These are phyloP conservation scores for Pteromalus puparum DNA, from an alignment of 1,140 invertebrate genomes.

Conservation along the genomic window DNA sequence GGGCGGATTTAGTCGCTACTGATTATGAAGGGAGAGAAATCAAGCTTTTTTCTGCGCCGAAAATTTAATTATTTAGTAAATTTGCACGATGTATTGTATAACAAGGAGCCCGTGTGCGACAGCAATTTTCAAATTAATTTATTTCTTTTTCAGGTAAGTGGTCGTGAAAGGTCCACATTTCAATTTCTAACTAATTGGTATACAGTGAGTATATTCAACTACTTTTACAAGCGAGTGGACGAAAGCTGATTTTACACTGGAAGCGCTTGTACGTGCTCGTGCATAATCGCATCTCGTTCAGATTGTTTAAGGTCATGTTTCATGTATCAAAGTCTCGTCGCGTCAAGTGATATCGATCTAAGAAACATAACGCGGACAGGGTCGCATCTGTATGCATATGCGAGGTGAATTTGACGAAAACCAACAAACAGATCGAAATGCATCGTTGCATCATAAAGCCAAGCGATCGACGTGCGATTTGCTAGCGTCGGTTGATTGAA, in stretches of 20 bases:
- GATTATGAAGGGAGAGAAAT: neutral
- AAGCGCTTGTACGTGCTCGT: neutral
- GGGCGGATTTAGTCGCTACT: neutral
- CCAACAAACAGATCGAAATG: neutral
- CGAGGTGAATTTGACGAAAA: neutral
- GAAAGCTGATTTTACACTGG: neutral
- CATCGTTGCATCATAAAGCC: neutral
- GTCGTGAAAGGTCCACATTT: no score
- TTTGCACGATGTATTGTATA: no score
- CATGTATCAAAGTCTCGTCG: neutral
- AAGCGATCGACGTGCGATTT: no score
- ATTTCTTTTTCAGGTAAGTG: conserved; percentile 6
- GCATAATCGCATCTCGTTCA: neutral
- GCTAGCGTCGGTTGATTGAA: no score
- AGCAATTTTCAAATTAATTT: neutral
- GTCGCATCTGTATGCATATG: no score
- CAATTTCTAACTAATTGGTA: neutral
- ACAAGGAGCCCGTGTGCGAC: no score
- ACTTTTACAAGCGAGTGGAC: neutral
- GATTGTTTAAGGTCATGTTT: neutral
- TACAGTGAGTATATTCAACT: neutral
- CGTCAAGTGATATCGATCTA: neutral
- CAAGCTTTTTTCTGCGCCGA: neutral
- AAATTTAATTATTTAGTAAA: neutral
- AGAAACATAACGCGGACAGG: neutral